Percentiles rank a stretch among this genome's conserved stretches.
These are phyloP conservation scores for Bucco capensis DNA, from an alignment of 2,113 vertebrate genomes.

Conservation along the genomic window DNA sequence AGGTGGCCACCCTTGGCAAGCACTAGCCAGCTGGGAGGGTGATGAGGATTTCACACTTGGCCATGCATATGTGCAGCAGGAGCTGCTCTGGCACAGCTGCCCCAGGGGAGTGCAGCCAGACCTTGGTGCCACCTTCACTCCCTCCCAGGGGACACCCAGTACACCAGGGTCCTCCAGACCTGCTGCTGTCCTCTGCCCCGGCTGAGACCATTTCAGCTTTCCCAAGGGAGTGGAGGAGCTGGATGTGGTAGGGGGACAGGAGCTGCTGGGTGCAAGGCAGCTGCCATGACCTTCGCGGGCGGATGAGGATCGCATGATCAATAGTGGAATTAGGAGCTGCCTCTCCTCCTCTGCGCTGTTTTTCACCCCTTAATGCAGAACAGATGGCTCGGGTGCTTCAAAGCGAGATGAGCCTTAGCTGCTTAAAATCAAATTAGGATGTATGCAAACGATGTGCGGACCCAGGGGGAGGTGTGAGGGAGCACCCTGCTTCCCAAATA, in stretches of 20 bases:
- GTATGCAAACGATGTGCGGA: neutral
- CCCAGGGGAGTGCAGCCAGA: neutral
- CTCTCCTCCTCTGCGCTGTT: neutral
- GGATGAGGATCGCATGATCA: neutral
- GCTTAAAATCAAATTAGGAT: conserved; percentile 59
- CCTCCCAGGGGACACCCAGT: fast-evolving
- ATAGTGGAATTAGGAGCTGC: neutral
- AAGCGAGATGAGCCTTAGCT: conserved; percentile 39
- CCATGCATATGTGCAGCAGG: neutral
- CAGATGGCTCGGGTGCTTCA: conserved; percentile 46
- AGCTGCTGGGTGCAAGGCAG: fast-evolving
- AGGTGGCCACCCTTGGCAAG: too few relatives aligned
- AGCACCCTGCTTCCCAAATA: neutral
- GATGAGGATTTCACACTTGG: fast-evolving
- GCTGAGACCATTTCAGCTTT: fast-evolving
- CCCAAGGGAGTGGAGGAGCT: neutral
- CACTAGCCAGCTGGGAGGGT: neutral
- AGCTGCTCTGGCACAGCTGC: neutral
- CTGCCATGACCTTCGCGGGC: neutral
- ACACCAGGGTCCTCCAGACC: neutral
- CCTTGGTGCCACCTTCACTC: neutral
- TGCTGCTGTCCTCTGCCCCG: fast-evolving
- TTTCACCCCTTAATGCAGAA: conserved; percentile 20
- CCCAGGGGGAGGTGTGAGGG: neutral
- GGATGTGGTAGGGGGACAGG: neutral